Conservation (phyloP, 30 jellyfish, hydroid and myxozoan genomes). For the Clytia hemisphaerica region DNA sequence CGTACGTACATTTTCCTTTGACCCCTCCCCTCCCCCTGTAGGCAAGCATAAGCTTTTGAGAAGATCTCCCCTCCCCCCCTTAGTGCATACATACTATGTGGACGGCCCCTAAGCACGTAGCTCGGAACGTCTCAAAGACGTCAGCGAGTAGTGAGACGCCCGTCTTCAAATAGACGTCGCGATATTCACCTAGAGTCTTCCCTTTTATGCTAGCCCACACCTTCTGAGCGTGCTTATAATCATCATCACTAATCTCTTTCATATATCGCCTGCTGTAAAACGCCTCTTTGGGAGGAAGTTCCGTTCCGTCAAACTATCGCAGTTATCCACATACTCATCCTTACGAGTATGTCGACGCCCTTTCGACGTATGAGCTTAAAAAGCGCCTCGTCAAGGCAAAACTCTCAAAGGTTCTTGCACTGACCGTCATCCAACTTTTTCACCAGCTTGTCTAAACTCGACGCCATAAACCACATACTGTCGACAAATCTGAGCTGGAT, state of each 20-base stretch:
- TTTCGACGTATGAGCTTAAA: slow-evolving; percentile 29
- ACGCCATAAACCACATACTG: slow-evolving; percentile 2
- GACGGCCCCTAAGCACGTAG: too few relatives aligned
- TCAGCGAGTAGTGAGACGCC: slow-evolving; percentile 10
- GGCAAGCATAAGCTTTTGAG: too few relatives aligned
- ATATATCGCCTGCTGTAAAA: background rate
- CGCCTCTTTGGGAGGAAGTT: background rate
- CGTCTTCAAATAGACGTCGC: slow-evolving; percentile 9
- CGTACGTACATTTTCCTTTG: too few relatives aligned
- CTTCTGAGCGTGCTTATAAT: slow-evolving; percentile 22
- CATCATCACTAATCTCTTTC: background rate
- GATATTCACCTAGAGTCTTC: slow-evolving; percentile 17
- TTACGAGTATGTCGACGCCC: slow-evolving; percentile 65
- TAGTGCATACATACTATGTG: too few relatives aligned
- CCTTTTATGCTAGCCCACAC: background rate
- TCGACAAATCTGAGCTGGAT: background rate
- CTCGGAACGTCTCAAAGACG: slow-evolving; percentile 8
- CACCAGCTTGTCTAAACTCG: background rate
- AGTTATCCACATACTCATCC: slow-evolving; percentile 43
- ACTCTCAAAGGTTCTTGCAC: slow-evolving; percentile 1
- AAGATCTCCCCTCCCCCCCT: too few relatives aligned
- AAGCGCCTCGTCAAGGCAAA: background rate
- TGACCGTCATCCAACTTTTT: background rate
- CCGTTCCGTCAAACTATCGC: background rate
- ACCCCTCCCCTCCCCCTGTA: too few relatives aligned